Evolutionary conservation across 2,113 vertebrate genomes (phyloP).

Genomic region (Gopherus flavomarginatus): DNA sequence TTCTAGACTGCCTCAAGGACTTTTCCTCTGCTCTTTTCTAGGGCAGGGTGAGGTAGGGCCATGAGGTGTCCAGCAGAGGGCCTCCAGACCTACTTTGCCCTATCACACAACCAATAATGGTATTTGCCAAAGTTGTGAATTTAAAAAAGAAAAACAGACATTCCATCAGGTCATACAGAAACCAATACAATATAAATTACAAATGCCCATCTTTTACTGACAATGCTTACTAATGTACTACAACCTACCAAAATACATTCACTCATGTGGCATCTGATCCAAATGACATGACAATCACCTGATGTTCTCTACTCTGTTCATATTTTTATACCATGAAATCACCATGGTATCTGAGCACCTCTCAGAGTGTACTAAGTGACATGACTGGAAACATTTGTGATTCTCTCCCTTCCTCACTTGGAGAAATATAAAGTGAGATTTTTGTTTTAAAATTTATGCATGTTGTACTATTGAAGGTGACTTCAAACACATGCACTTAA

Average conservation of each 20-base stretch:
- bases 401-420: not conserved
- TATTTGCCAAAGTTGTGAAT: not conserved
- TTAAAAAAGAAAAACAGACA: not conserved
- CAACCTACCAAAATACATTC: not conserved
- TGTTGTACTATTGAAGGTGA: too few relatives aligned
- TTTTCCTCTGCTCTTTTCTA: too few relatives aligned
- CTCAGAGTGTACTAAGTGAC: not conserved
- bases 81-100: too few relatives aligned
- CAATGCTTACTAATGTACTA: not conserved
- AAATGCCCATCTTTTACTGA: conserved; percentile 17
- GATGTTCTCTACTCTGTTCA: not conserved
- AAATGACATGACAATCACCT: not conserved
- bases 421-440: not conserved
- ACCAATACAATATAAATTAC: not conserved
- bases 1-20: too few relatives aligned
- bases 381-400: not conserved
- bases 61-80: too few relatives aligned
- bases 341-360: not conserved
- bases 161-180: not conserved
- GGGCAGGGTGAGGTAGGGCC: too few relatives aligned
- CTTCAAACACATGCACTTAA: not conserved
- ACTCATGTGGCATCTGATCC: not conserved
- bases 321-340: not conserved
- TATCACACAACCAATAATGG: not conserved
- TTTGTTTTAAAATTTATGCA: too few relatives aligned